These are phyloP conservation scores for Pteropus alecto DNA, from an alignment of 2,113 vertebrate genomes.

Conservation along the genomic window DNA sequence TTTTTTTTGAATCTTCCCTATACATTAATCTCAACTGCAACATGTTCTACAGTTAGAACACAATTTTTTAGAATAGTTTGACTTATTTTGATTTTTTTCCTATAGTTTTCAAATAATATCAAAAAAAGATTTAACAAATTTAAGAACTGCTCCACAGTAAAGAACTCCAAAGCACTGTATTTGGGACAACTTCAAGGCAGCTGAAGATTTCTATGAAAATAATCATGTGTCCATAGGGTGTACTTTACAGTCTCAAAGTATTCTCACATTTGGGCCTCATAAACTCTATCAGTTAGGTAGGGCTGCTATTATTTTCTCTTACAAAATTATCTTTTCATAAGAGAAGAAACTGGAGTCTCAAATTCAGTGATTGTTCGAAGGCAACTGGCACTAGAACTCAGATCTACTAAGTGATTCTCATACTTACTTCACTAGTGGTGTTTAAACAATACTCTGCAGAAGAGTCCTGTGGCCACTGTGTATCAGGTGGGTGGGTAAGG, in stretches of 20 bases:
- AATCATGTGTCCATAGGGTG: background rate
- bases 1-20: background rate
- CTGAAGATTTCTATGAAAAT: background rate
- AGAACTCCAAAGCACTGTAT: constrained; percentile 11
- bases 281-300: background rate
- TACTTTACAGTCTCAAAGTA: background rate
- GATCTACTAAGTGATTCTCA: background rate
- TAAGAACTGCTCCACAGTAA: constrained; percentile 18
- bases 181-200: constrained; percentile 14
- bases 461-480: background rate
- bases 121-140: constrained; percentile 46
- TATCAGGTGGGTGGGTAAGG: background rate
- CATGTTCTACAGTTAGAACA: background rate
- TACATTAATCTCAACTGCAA: background rate
- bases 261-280: background rate
- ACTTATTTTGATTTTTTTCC: background rate
- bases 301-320: background rate
- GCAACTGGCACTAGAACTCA: background rate
- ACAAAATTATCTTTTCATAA: constrained; percentile 3
- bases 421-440: background rate
- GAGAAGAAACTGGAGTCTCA: background rate
- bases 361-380: background rate
- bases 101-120: constrained; percentile 8
- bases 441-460: background rate
- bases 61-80: background rate